Conservation (phyloP, 2,113 vertebrate genomes). For the Lepisosteus osseus region DNA sequence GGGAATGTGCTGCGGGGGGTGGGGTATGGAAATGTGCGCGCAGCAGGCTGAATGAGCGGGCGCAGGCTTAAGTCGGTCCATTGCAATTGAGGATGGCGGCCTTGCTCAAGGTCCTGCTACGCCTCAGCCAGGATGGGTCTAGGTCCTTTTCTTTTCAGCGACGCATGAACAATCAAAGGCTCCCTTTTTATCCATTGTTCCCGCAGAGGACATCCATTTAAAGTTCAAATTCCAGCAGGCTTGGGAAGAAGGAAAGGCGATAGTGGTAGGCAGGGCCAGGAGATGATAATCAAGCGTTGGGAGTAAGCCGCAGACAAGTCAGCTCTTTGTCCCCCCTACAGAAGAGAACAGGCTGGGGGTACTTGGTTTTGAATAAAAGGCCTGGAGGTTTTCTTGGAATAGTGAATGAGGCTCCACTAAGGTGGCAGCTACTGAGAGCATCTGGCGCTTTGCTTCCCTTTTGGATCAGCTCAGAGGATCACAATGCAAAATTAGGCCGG, state of each 20-base stretch:
- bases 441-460: slow-evolving; percentile 48
- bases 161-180: slow-evolving; percentile 67
- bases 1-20: slow-evolving; percentile 38
- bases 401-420: slow-evolving; percentile 43
- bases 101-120: slow-evolving; percentile 53
- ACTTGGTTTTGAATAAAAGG: slow-evolving; percentile 52
- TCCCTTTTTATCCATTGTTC: slow-evolving; percentile 65
- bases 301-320: slow-evolving; percentile 62
- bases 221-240: slow-evolving; percentile 63
- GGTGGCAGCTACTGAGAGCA: slow-evolving; percentile 45
- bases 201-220: slow-evolving; percentile 56
- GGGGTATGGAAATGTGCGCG: slow-evolving; percentile 43
- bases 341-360: slow-evolving; percentile 44
- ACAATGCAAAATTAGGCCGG: slow-evolving; percentile 47
- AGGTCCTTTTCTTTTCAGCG: slow-evolving; percentile 47
- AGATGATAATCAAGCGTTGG: slow-evolving; percentile 61
- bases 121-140: slow-evolving; percentile 52
- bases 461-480: slow-evolving; percentile 36
- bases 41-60: slow-evolving; percentile 51
- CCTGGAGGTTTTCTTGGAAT: slow-evolving; percentile 38
- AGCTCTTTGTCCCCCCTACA: slow-evolving; percentile 58
- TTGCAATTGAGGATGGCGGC: slow-evolving; percentile 36
- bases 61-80: slow-evolving; percentile 40
- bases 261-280: slow-evolving; percentile 51
- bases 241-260: slow-evolving; percentile 57